Conservation (phyloP, 30 jellyfish, hydroid and myxozoan species). For the Pseudorhiza aurosa region DNA sequence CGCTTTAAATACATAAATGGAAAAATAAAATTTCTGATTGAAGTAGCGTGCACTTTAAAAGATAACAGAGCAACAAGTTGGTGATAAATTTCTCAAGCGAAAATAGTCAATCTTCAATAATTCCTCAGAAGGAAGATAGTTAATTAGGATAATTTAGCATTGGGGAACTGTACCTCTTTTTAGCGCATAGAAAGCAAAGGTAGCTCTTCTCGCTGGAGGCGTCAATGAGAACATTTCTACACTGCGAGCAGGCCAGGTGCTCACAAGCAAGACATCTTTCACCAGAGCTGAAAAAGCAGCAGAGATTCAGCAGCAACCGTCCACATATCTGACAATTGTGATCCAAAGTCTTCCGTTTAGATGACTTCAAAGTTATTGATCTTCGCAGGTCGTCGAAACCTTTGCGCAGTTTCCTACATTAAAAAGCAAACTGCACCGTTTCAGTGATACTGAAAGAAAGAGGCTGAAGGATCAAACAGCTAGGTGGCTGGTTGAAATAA, state of each 20-base stretch:
- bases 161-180: constrained; percentile 88
- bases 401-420: constrained; percentile 66
- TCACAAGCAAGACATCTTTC: constrained; percentile 88
- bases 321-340: constrained; percentile 86
- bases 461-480: no score
- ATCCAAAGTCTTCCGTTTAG: constrained; percentile 62
- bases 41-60: no score
- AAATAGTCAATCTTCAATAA: no score
- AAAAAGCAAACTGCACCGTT: no score
- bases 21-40: no score
- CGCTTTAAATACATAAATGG: no score
- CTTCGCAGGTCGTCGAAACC: constrained; percentile 81
- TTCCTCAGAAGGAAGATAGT: no score
- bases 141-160: no score
- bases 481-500: no score
- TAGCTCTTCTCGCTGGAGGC: constrained; percentile 36
- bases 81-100: no score
- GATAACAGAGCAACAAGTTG: no score
- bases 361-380: constrained; percentile 71
- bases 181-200: constrained; percentile 80
- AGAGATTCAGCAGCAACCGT: constrained; percentile 41
- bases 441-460: no score
- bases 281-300: constrained; percentile 72
- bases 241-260: constrained; percentile 77
- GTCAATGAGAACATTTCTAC: constrained; percentile 60